These are phyloP conservation scores for Pristionchus exspectatus DNA, from an alignment of 2,888 invertebrate genomes.

Conservation along the genomic window DNA sequence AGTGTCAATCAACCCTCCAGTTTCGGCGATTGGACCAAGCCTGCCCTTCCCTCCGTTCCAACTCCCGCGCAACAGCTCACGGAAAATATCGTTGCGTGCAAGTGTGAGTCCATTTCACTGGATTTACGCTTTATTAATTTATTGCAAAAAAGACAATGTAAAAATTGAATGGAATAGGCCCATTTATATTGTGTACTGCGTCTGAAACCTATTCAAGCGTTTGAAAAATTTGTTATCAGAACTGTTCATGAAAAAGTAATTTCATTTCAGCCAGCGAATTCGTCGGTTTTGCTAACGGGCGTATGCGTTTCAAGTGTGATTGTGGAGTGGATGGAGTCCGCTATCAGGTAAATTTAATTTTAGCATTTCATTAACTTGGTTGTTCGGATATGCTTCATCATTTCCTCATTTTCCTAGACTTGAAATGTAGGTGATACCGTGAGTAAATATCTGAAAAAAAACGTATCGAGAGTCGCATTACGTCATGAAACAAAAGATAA, in stretches of 20 bases:
- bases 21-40: background rate
- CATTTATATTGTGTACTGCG: no score
- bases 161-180: background rate
- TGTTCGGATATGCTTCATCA: background rate
- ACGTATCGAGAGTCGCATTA: no score
- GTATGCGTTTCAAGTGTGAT: slow-evolving; percentile 16
- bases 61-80: no score
- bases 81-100: background rate
- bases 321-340: slow-evolving; percentile 1
- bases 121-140: background rate
- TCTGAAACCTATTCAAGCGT: no score
- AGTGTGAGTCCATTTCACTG: background rate
- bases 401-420: background rate
- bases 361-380: background rate
- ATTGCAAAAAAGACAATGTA: background rate
- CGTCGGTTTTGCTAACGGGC: slow-evolving; percentile 16
- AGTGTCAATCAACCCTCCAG: background rate
- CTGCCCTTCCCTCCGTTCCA: background rate
- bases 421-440: no score
- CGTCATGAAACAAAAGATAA: no score
- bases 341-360: slow-evolving; percentile 5
- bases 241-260: background rate
- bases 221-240: background rate
- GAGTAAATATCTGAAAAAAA: no score
- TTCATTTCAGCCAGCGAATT: background rate